Evolutionary conservation across 2,113 vertebrate species (phyloP), one percentile per base, ranked within the genome.

Genomic region (Tachuris rubrigastra): DNA sequence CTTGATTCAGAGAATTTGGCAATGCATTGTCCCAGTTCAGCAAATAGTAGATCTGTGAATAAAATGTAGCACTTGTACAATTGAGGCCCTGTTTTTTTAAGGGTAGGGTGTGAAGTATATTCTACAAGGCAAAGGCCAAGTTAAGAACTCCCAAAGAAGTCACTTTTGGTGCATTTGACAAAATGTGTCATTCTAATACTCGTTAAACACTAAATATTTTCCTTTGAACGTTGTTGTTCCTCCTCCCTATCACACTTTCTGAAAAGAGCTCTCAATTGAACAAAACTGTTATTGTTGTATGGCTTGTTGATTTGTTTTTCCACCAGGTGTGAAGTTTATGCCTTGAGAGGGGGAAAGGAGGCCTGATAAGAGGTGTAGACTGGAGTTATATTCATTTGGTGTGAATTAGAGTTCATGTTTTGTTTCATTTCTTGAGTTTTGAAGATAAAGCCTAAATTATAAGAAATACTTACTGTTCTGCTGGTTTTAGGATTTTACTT

Each of bases 221-320:
- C 44, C 20, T 65, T n/a, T 46, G n/a, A 39, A 28, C 33, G 14
- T 8, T 37, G 33, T 46, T 5, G 8, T 37, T 35, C 8, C 5
- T 8, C 9, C 11, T 14, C 12, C 7, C 4, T 5, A 3, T 65
- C 60, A 21, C 0, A 1, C 12, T 16, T 3, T 1, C 4, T 33
- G 33, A 89, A 89, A 27, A 5, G 67, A 82, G 24, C 42, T 93
- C 6, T 22, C 62, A 47, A 53, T 6, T 52, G 37, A 56, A 15
- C 31, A 59, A 19, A 52, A 47, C 14, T 53, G 23, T 22, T 77
- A 21, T 28, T 73, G 22, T 23, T 41, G 4, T n/a, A 2, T 53
- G 30, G 27, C 35, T 75, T 31, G 9, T 42, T 82, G 1, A 12
- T 66, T 85, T 71, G 20, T 8, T 76, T 66, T 71, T 41, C 14